Conservation (phyloP, 1,140 invertebrate genomes). For the Cataglyphis hispanica region DNA sequence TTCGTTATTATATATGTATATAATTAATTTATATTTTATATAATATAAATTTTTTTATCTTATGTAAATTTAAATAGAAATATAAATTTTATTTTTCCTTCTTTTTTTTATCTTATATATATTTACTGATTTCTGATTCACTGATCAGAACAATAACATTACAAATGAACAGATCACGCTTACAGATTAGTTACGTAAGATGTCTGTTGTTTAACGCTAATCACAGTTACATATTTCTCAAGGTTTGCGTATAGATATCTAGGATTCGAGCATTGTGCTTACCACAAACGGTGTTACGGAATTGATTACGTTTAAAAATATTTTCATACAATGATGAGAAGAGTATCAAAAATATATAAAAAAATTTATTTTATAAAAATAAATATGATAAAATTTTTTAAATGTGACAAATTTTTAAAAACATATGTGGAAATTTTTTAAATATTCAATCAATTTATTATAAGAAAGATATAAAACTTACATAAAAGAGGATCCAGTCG, state of each 20-base stretch:
- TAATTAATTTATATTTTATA: no score
- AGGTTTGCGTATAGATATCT: not conserved
- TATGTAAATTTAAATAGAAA: no score
- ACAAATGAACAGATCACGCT: not conserved
- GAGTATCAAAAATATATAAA: no score
- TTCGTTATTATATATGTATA: no score
- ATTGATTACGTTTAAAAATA: not conserved
- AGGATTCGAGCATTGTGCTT: not conserved
- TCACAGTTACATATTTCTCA: not conserved
- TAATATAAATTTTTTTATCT: no score
- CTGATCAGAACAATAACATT: not conserved
- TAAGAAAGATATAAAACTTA: constrained; percentile 83
- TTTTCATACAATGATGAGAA: no score
- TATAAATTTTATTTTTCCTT: no score
- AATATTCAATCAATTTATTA: not conserved
- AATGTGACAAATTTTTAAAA: not conserved
- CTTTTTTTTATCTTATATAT: no score
- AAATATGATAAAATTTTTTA: not conserved
- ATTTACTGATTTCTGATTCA: not conserved
- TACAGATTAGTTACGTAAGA: not conserved
- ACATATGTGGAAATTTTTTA: not conserved
- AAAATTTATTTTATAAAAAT: not conserved
- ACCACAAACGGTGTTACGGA: not conserved
- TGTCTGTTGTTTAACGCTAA: not conserved
- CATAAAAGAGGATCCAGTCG: constrained; percentile 90